phyloP scores from a whole-genome alignment of 2,113 vertebrate genomes.

The Carassius auratus region DNA sequence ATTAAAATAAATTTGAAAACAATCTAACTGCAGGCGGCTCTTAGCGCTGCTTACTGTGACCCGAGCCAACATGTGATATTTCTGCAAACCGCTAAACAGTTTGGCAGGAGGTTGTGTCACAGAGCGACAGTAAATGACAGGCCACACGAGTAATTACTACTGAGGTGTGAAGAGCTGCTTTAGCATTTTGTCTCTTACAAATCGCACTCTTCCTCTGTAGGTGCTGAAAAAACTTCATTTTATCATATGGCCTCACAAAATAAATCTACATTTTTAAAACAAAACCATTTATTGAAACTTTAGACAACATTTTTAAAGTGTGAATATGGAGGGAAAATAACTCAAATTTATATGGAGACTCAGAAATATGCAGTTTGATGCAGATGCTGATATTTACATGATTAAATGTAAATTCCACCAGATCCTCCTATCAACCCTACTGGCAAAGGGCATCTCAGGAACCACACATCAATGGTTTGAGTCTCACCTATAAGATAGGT shows the following conservation, averaged over 20 bases:
- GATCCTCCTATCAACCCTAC: too few relatives aligned
- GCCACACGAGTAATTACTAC: conserved; percentile 11
- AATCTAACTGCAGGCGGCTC: conserved; percentile 69
- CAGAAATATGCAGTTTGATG: background rate
- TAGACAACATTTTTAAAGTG: background rate
- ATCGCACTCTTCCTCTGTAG: background rate
- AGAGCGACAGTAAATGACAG: conserved; percentile 30
- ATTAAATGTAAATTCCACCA: too few relatives aligned
- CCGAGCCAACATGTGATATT: conserved; percentile 27
- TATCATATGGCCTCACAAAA: background rate
- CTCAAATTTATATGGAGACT: background rate
- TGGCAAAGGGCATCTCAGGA: too few relatives aligned
- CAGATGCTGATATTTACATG: background rate
- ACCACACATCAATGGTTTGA: too few relatives aligned
- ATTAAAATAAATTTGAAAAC: conserved; percentile 79
- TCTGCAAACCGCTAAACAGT: conserved; percentile 36
- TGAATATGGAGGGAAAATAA: background rate
- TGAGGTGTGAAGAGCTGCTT: conserved; percentile 18
- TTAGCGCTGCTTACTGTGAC: conserved; percentile 66
- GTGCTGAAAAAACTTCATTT: background rate
- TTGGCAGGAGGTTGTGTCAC: conserved; percentile 37
- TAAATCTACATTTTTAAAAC: background rate
- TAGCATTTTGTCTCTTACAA: background rate
- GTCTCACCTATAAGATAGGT: too few relatives aligned
- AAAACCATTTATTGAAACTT: background rate